Conservation (phyloP, 2,888 invertebrate genomes). For the Poecilus cupreus region DNA sequence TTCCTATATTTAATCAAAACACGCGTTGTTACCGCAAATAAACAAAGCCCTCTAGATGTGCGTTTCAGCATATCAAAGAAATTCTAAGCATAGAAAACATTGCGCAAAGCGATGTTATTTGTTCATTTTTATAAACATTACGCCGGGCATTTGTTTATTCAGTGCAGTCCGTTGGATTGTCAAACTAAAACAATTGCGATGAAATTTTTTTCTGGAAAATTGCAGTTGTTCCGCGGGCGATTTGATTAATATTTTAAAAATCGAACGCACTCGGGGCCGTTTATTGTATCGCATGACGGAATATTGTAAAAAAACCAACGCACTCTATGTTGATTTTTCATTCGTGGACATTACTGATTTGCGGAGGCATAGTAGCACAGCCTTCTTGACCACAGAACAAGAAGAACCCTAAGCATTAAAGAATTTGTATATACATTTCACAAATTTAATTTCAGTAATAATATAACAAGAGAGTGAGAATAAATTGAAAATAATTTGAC, state of each 20-base stretch:
- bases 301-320: conserved; percentile 33
- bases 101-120: conserved; percentile 25
- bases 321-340: conserved; percentile 47
- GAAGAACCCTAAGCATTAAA: no score
- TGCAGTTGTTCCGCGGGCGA: conserved; percentile 45
- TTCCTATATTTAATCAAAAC: conserved; percentile 20
- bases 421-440: no score
- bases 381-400: background rate
- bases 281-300: conserved; percentile 46
- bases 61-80: conserved; percentile 35
- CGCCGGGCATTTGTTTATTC: conserved; percentile 13
- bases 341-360: conserved; percentile 20
- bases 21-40: background rate
- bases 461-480: no score
- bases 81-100: conserved; percentile 21
- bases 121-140: conserved; percentile 43
- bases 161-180: conserved; percentile 35
- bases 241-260: conserved; percentile 53
- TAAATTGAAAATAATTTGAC: no score
- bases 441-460: no score
- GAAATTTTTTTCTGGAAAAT: conserved; percentile 36
- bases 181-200: conserved; percentile 48
- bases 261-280: conserved; percentile 42
- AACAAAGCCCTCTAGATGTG: conserved; percentile 13
- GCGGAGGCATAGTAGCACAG: conserved; percentile 8